Percentiles rank a stretch among this genome's conserved stretches.
phyloP scores from a whole-genome alignment of 2,888 invertebrate species.

The Drosophila subsilvestris region DNA sequence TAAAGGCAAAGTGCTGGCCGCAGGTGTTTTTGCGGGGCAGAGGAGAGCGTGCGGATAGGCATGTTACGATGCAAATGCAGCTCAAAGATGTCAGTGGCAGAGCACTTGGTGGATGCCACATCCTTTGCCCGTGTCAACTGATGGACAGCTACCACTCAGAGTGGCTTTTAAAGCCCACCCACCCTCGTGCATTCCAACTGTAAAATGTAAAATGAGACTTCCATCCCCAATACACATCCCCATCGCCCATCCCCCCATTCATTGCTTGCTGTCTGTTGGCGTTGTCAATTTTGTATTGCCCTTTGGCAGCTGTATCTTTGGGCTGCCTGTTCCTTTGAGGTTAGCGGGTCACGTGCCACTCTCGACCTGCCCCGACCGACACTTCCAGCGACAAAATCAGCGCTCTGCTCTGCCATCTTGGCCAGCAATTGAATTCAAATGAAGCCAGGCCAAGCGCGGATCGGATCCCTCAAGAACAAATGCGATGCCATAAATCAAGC shows the following conservation, averaged over 20 bases:
- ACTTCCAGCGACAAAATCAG: constrained; percentile 48
- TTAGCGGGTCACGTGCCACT: constrained; percentile 76
- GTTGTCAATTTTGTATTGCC: constrained; percentile 76
- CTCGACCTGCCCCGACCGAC: constrained; percentile 33
- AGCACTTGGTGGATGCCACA: constrained; percentile 27
- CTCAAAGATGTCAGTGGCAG: constrained; percentile 14
- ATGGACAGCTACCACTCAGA: constrained; percentile 20
- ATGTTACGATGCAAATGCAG: constrained; percentile 62
- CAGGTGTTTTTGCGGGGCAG: constrained; percentile 59
- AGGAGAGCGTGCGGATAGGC: constrained; percentile 5
- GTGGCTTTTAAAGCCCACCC: not conserved
- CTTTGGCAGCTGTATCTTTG: constrained; percentile 55
- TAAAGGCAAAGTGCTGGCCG: constrained; percentile 55
- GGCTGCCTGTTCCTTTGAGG: constrained; percentile 57
- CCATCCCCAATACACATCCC: not conserved
- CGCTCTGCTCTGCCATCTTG: constrained; percentile 30
- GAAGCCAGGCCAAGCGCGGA: constrained; percentile 53
- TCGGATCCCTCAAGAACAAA: constrained; percentile 52
- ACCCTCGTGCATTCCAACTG: not conserved
- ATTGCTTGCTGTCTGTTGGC: constrained; percentile 29
- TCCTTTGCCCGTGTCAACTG: constrained; percentile 30
- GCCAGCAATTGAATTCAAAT: constrained; percentile 76
- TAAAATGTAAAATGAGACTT: constrained; percentile 16
- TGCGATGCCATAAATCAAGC: constrained; percentile 74
- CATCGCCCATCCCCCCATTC: not conserved